These are phyloP conservation scores for Nomada fucata DNA, from an alignment of 2,888 invertebrate species.

Conservation along the genomic window DNA sequence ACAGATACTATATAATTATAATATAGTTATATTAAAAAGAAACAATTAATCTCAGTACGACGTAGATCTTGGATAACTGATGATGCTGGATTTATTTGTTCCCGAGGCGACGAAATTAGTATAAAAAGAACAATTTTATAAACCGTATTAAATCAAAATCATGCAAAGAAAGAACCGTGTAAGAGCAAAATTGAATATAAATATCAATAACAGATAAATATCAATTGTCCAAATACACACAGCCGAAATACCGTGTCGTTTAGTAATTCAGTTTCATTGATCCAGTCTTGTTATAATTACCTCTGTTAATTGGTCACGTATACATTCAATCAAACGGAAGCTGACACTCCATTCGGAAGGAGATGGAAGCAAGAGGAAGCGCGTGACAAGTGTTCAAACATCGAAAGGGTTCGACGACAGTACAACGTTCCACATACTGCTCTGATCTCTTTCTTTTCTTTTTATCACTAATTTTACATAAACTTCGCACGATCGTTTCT, in stretches of 20 bases:
- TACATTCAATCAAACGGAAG: slow-evolving; percentile 44
- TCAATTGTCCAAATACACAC: too few species aligned
- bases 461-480: slow-evolving; percentile 1
- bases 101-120: too few species aligned
- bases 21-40: too few species aligned
- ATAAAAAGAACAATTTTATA: too few species aligned
- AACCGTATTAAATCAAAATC: too few species aligned
- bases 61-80: too few species aligned
- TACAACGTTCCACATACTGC: slow-evolving; percentile 52
- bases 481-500: background rate
- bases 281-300: slow-evolving; percentile 34
- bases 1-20: too few species aligned
- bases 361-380: slow-evolving; percentile 25
- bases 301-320: slow-evolving; percentile 43
- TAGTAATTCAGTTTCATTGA: slow-evolving; percentile 17
- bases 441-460: slow-evolving; percentile 15
- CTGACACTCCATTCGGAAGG: slow-evolving; percentile 25
- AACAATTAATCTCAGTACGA: too few species aligned
- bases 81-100: too few species aligned
- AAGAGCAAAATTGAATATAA: background rate
- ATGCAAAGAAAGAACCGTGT: too few species aligned
- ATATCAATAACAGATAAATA: too few species aligned
- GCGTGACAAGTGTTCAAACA: slow-evolving; percentile 9
- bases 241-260: background rate
- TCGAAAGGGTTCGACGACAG: slow-evolving; percentile 49